phyloP scores from a whole-genome alignment of 2,888 invertebrate species.

The Cataglyphis livida region DNA sequence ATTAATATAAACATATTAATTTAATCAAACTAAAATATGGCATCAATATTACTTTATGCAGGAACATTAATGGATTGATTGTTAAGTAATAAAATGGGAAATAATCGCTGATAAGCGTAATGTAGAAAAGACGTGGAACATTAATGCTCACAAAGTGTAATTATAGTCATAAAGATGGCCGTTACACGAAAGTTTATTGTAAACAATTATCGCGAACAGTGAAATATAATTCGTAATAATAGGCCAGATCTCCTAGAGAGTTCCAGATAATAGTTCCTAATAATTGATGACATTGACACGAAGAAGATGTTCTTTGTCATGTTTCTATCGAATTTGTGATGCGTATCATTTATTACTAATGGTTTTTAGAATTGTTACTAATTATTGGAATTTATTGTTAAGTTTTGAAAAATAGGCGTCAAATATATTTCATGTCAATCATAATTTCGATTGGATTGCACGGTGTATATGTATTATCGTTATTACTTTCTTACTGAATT shows the following conservation, averaged over 20 bases:
- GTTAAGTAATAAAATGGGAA: slow-evolving; percentile 25
- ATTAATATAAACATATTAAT: slow-evolving; percentile 5
- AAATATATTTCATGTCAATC: slow-evolving; percentile 1
- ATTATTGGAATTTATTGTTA: slow-evolving; percentile 37
- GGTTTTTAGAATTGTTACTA: slow-evolving; percentile 6
- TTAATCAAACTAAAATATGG: not conserved
- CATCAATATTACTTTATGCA: not conserved
- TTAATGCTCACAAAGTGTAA: slow-evolving; percentile 54
- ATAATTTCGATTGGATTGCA: not conserved
- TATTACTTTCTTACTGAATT: not conserved
- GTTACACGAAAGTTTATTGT: slow-evolving; percentile 52
- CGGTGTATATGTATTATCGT: not conserved
- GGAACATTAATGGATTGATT: slow-evolving; percentile 16
- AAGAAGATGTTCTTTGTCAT: slow-evolving; percentile 35
- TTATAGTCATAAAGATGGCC: slow-evolving; percentile 64
- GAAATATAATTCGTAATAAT: slow-evolving; percentile 51
- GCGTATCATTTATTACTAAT: slow-evolving; percentile 14
- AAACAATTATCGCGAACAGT: slow-evolving; percentile 65
- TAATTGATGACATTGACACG: slow-evolving; percentile 49
- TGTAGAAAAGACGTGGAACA: slow-evolving; percentile 54
- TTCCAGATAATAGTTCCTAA: slow-evolving; percentile 40
- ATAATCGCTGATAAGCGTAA: slow-evolving; percentile 53
- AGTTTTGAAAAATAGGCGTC: slow-evolving; percentile 16
- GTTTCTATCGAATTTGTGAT: slow-evolving; percentile 16
- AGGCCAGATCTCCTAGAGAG: slow-evolving; percentile 46